These are phyloP conservation scores for Barbus barbus DNA, from an alignment of 2,113 vertebrate genomes.

Conservation along the genomic window DNA sequence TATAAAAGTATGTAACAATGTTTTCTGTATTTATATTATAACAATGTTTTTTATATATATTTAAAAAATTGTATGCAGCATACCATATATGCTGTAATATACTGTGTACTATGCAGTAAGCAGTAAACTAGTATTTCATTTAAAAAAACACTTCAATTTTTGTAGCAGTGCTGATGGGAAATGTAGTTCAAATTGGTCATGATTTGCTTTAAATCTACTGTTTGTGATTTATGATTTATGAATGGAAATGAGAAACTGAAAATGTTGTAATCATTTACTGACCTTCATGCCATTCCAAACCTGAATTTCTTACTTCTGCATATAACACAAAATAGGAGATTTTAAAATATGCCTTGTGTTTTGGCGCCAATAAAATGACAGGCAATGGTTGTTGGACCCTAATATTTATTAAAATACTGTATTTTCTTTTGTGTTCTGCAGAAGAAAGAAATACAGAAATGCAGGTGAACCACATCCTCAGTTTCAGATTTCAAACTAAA, in stretches of 20 bases:
- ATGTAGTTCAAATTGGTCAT: background rate
- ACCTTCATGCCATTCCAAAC: too few relatives aligned
- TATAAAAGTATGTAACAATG: too few relatives aligned
- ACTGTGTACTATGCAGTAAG: background rate
- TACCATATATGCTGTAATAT: background rate
- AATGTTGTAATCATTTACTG: too few relatives aligned
- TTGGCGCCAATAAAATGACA: too few relatives aligned
- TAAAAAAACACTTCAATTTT: background rate
- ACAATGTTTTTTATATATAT: too few relatives aligned
- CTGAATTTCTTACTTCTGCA: background rate
- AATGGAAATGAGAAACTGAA: too few relatives aligned
- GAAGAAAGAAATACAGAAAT: background rate
- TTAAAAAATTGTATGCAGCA: background rate
- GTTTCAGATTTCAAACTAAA: conserved; percentile 2
- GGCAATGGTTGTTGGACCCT: background rate
- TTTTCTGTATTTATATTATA: too few relatives aligned
- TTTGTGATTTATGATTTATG: background rate
- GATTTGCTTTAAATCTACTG: background rate
- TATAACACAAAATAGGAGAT: background rate
- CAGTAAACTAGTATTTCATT: background rate
- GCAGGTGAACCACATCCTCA: background rate
- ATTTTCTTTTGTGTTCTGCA: background rate
- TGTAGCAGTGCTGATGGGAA: background rate
- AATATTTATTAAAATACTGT: background rate
- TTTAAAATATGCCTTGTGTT: background rate